A percentile compares a stretch with the other conserved stretches of the same genome.
Conservation (phyloP, 2,797 vertebrate genomes). For the Lateolabrax maculatus region DNA sequence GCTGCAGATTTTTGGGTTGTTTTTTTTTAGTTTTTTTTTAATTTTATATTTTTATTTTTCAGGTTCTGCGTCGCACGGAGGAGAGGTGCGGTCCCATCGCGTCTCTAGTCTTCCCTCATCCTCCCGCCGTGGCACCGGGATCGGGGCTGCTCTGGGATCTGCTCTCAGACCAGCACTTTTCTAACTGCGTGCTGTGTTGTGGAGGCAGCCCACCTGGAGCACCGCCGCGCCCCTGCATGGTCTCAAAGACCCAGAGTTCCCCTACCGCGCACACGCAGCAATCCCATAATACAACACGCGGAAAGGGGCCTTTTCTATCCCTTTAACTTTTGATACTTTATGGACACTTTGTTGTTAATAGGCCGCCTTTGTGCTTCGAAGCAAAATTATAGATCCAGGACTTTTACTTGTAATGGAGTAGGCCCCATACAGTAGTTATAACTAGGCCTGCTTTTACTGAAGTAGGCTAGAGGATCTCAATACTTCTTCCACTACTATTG, state of each 20-base stretch:
- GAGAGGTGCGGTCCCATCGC: constrained; percentile 82
- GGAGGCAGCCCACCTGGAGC: constrained; percentile 84
- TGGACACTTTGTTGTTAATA: background rate
- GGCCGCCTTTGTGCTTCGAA: fast-evolving
- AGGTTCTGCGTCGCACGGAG: constrained; percentile 47
- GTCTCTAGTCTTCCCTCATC: constrained; percentile 69
- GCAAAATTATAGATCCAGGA: background rate
- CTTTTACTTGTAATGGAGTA: background rate
- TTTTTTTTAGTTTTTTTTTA: no score
- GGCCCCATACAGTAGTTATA: background rate
- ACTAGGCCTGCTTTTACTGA: background rate
- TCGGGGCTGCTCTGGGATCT: constrained; percentile 21
- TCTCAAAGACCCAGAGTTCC: constrained; percentile 76
- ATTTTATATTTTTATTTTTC: no score
- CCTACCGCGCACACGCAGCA: background rate
- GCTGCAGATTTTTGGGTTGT: constrained; percentile 21
- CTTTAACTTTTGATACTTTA: background rate
- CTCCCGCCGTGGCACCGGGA: constrained; percentile 53
- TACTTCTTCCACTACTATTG: background rate
- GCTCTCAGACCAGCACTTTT: constrained; percentile 21
- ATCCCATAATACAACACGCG: background rate
- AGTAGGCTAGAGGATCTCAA: background rate
- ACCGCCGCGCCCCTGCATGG: constrained; percentile 75
- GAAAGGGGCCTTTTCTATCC: background rate
- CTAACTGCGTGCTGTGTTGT: constrained; percentile 57